These are phyloP conservation scores for Oikopleura vanhoeffeni DNA, from an alignment of 23 tunicate genomes.

Conservation along the genomic window DNA sequence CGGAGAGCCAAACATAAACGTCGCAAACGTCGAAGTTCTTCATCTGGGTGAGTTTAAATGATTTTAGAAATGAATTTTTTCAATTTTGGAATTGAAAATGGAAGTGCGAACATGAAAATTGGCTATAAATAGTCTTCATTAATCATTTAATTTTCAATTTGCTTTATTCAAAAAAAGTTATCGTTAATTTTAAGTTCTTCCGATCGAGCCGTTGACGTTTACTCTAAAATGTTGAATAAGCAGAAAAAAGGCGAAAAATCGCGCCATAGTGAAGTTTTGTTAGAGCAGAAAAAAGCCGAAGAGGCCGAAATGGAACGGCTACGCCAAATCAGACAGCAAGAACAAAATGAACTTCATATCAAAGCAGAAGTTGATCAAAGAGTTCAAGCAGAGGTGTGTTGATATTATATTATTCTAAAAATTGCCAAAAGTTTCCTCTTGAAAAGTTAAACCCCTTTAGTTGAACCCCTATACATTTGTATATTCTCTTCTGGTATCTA, in stretches of 20 bases:
- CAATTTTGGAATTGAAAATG: not conserved
- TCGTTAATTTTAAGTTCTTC: not conserved
- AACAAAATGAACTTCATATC: not conserved
- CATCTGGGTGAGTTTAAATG: not conserved
- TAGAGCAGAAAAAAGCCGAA: not conserved
- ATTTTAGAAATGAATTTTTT: not conserved
- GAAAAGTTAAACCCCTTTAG: too few species aligned
- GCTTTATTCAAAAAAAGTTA: too few species aligned
- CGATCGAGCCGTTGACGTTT: not conserved
- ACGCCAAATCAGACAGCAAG: constrained; percentile 10
- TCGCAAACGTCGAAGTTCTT: not conserved
- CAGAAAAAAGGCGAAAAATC: not conserved
- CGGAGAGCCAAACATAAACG: not conserved
- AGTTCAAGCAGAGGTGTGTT: not conserved
- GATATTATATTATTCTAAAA: not conserved
- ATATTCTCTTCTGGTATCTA: too few species aligned
- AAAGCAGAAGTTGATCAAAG: not conserved
- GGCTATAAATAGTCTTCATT: too few species aligned
- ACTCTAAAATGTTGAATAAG: not conserved
- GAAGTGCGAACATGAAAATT: too few species aligned
- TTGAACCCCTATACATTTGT: too few species aligned
- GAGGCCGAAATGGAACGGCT: not conserved
- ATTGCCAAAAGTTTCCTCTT: too few species aligned
- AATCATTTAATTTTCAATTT: too few species aligned
- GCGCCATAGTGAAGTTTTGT: not conserved